Base-by-base conservation (phyloP, 2,888 invertebrate species). In the Cantharis rustica region DNA sequence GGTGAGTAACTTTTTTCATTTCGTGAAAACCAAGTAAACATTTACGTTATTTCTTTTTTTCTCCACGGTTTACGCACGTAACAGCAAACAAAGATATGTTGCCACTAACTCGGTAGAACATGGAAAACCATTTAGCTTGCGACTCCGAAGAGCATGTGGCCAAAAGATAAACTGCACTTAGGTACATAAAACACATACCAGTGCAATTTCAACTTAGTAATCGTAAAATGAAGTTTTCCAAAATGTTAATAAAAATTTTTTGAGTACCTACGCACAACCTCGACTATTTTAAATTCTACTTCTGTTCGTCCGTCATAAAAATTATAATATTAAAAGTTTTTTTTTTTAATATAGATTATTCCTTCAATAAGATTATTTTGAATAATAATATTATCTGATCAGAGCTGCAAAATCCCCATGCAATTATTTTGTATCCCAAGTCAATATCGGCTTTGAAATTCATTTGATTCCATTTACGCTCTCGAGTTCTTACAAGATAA, bases 391-490 rank as follows among this genome's bases (percentile, higher is more conserved):
- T 83, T 82, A 84, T 83, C 81, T 79, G 79, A 71, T 73, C 69
- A 78, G 74, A 74, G 75, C 64, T 75, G 81, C 81, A 75, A 76
- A 76, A 80, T 85, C 86, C 85, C 86, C 80, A 84, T 80, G 84
- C 84, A 86, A 86, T 86, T 85, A 86, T 84, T 85, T 84, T 81
- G 81, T 82, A 82, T 86, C 85, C 85, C 85, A 82, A 83, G 84
- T 84, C 84, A 85, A 85, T 86, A 84, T 85, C 81, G 76, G 74
- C 76, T 75, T 72, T 77, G 80, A 80, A 81, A 81, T 82, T 82
- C 79, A 81, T 82, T 82, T 82, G 80, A 75, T 80, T 81, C 73
- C 69, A 69, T 74, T 77, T 74, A 69, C 77, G 75, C 77, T 74
- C 77, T 20, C 16, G 77, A 77, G 74, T 77, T 77, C 74, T 76